A percentile compares a stretch with the other conserved stretches of the same genome.
phyloP scores from a whole-genome alignment of 1,140 invertebrate genomes.

The Teleopsis dalmanni region DNA sequence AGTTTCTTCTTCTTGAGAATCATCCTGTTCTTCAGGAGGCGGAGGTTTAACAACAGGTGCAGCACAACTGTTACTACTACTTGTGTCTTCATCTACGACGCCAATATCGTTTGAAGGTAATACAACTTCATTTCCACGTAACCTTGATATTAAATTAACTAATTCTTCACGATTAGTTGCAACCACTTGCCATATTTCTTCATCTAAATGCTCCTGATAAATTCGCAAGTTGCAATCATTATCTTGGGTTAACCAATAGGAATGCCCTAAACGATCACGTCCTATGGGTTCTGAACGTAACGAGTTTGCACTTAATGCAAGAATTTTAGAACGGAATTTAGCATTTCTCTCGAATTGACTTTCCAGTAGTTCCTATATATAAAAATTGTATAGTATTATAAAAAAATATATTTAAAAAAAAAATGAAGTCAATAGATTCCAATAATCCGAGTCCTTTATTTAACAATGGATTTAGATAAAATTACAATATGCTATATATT shows the following conservation, averaged over 20 bases:
- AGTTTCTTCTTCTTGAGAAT: slow-evolving; percentile 25
- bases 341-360: slow-evolving; percentile 89
- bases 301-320: slow-evolving; percentile 68
- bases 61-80: slow-evolving; percentile 47
- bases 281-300: slow-evolving; percentile 82
- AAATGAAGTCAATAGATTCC: too few relatives aligned
- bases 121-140: slow-evolving; percentile 60
- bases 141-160: slow-evolving; percentile 61
- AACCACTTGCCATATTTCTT: slow-evolving; percentile 90
- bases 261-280: slow-evolving; percentile 76
- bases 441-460: too few relatives aligned
- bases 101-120: slow-evolving; percentile 49
- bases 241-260: slow-evolving; percentile 91
- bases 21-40: slow-evolving; percentile 31
- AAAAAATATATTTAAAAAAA: neutral
- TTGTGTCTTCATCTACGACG: slow-evolving; percentile 57
- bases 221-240: slow-evolving; percentile 80
- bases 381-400: slow-evolving; percentile 16
- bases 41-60: slow-evolving; percentile 27
- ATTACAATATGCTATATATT: too few relatives aligned
- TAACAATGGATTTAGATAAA: too few relatives aligned
- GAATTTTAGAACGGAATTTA: slow-evolving; percentile 89
- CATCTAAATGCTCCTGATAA: slow-evolving; percentile 90
- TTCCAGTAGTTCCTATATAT: slow-evolving; percentile 75
- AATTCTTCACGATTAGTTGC: slow-evolving; percentile 76